These are phyloP conservation scores for Phaethornis superciliosus DNA, from an alignment of 2,113 vertebrate species.

Conservation along the genomic window DNA sequence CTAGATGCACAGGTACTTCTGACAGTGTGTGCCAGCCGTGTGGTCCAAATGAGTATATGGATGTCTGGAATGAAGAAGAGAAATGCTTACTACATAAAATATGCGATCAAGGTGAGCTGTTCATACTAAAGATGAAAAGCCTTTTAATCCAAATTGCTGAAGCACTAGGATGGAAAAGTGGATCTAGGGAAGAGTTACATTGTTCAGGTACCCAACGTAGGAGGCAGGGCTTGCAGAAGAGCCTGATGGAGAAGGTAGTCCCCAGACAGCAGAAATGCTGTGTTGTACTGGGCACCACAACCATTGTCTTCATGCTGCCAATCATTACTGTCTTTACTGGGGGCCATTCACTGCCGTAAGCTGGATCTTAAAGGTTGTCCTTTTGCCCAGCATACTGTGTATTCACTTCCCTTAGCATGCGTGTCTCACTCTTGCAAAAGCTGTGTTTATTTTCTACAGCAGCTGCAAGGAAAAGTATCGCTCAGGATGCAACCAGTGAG, in stretches of 20 bases:
- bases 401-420: neutral
- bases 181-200: neutral
- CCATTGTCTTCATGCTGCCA: neutral
- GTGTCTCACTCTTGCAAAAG: neutral
- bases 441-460: neutral
- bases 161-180: neutral
- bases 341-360: neutral
- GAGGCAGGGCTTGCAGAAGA: neutral
- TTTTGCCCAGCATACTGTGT: neutral
- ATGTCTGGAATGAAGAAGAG: constrained; percentile 83
- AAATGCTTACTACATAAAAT: constrained; percentile 85
- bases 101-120: constrained; percentile 86
- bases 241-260: neutral
- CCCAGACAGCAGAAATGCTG: neutral
- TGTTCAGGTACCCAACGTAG: neutral
- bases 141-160: neutral
- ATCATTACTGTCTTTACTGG: neutral
- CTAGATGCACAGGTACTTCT: constrained; percentile 75
- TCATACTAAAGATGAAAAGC: neutral
- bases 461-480: neutral
- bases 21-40: constrained; percentile 81
- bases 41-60: constrained; percentile 84
- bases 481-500: neutral
- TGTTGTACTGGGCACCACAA: neutral
- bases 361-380: neutral